Base-by-base conservation (phyloP, 2,888 invertebrate genomes). In the Aspidiotus destructor region DNA sequence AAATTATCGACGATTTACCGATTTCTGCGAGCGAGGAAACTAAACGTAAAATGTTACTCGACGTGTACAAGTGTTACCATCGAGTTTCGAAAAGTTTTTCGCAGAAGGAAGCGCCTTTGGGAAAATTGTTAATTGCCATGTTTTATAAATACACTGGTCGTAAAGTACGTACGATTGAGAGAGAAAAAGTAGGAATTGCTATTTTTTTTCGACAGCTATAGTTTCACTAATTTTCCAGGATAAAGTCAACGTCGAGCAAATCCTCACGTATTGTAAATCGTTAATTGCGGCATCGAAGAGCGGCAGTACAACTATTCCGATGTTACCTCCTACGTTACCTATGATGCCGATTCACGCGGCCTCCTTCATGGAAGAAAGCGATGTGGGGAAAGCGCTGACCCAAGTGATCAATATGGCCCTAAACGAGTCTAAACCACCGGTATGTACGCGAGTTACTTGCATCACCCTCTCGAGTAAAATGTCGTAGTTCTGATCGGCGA, bases 61-160 rank as follows among this genome's bases (percentile, higher is more conserved):
- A 72, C 52, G 70, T 70, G 53, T 70, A 62, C 16, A 67, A 70
- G 48, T 63, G 60, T 52, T 70, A 70, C 58, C 60, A 68, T n/a
- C 60, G 65, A n/a, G 64, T 71, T 1, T 62, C 54, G 0, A 70
- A 70, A 17, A 57, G 55, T 60, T 71, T 69, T 62, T 62, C 62
- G 1, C 60, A 68, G 52, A 70, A 67, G 41, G 70, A 71, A 42
- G 65, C 69, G 0, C 60, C 64, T 8, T 68, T 70, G 15, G 68
- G 68, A 0, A 70, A 69, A 69, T 40, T 71, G 16, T 62, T 71
- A 41, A 41, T 62, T 6, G 55, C 62, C 11, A 41, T 63, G 7
- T 71, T 65, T 58, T 64, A 65, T 53, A 71, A 71, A 8, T 70
- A 70, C 17, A 58, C 62, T 10, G 54, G 48, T 16, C 65, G 48